phyloP scores from a whole-genome alignment of 2,888 invertebrate species.

The Apotomis turbidana region DNA sequence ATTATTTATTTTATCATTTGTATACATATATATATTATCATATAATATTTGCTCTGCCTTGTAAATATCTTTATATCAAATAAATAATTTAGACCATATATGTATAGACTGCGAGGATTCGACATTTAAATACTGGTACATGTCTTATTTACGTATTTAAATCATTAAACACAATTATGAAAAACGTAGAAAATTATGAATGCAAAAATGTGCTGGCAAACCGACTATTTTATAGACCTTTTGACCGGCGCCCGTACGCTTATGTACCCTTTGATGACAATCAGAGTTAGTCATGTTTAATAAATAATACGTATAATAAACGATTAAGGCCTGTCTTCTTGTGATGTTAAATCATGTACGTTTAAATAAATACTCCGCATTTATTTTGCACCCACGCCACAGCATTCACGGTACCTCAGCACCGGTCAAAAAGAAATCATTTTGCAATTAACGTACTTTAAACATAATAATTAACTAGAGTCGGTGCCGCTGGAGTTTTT shows the following conservation, averaged over 20 bases:
- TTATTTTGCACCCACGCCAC: no score
- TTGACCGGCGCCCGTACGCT: no score
- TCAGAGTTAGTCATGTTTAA: no score
- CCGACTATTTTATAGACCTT: no score
- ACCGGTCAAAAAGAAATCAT: no score
- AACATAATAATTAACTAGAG: conserved; percentile 63
- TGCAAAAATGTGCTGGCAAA: conserved; percentile 11
- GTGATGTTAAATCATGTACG: no score
- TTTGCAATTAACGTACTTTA: not conserved
- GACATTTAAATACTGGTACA: conserved; percentile 19
- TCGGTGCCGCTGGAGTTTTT: conserved; percentile 73
- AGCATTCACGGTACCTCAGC: no score
- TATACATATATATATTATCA: not conserved
- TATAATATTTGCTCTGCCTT: conserved; percentile 8
- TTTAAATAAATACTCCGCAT: no score
- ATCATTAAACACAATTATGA: conserved; percentile 1
- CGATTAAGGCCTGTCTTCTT: no score
- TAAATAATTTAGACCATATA: not conserved
- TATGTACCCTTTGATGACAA: no score
- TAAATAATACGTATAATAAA: no score
- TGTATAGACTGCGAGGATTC: not conserved
- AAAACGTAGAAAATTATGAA: not conserved
- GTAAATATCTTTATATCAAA: not conserved
- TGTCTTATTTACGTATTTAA: conserved; percentile 6
- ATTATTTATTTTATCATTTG: conserved; percentile 22